Percentiles rank a stretch among this genome's conserved stretches.
phyloP scores from a whole-genome alignment of 2,797 vertebrate species.

The Pipistrellus kuhlii region DNA sequence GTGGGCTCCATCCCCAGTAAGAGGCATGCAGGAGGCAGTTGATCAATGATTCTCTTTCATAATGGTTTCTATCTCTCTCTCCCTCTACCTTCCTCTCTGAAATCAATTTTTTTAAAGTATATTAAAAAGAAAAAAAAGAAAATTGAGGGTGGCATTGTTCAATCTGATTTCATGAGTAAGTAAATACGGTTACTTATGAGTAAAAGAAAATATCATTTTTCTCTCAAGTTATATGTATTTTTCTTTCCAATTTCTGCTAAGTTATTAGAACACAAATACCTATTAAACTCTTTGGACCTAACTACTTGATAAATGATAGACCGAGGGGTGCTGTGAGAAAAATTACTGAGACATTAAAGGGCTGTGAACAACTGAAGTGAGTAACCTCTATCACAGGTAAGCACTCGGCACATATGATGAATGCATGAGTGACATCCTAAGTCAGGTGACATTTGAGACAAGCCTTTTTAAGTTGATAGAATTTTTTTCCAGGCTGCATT shows the following conservation, averaged over 20 bases:
- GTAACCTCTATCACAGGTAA: background rate
- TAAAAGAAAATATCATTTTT: constrained; percentile 17
- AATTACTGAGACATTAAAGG: background rate
- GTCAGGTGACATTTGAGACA: background rate
- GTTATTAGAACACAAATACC: background rate
- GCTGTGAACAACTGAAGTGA: background rate
- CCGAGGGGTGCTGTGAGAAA: background rate
- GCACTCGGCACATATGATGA: background rate
- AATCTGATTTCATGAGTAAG: background rate
- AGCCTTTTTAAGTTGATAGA: background rate
- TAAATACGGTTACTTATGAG: background rate
- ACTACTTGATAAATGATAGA: background rate
- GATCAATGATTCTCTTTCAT: too few species aligned
- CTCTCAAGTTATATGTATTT: background rate
- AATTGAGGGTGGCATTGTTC: background rate
- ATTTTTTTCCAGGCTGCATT: background rate
- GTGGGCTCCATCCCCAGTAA: too few species aligned
- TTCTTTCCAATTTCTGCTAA: background rate
- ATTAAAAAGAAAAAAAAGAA: background rate
- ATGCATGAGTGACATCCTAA: background rate
- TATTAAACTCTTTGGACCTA: constrained; percentile 26
- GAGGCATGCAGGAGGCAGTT: too few species aligned
- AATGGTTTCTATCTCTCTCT: too few species aligned
- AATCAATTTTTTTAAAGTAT: too few species aligned
- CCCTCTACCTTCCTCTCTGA: too few species aligned